A percentile compares a stretch with the other conserved stretches of the same genome.
phyloP scores from a whole-genome alignment of 2,797 vertebrate genomes.

The Neopelma chrysocephalum region DNA sequence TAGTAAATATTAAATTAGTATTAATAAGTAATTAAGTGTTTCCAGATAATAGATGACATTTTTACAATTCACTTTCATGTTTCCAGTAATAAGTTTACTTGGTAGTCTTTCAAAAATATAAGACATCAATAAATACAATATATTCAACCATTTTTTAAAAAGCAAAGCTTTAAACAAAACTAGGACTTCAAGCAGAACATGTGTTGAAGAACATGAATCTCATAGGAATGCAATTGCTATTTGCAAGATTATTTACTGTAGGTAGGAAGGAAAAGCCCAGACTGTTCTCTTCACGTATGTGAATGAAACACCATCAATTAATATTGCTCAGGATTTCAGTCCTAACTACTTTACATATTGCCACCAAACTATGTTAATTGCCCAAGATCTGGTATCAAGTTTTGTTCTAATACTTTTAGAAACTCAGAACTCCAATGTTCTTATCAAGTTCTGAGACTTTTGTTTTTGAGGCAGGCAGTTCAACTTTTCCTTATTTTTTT shows the following conservation, averaged over 20 bases:
- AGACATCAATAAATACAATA: background rate
- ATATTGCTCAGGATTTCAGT: background rate
- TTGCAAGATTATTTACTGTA: background rate
- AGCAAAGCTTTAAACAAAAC: background rate
- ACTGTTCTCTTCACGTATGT: background rate
- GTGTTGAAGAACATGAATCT: background rate
- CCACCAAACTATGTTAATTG: background rate
- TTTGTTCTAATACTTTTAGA: background rate
- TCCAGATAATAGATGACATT: background rate
- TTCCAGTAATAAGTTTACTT: background rate
- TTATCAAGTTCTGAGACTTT: background rate
- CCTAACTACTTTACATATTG: background rate
- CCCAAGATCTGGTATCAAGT: background rate
- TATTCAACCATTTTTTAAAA: background rate
- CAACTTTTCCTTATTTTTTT: background rate
- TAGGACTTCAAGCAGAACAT: background rate
- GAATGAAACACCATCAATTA: background rate
- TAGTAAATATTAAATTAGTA: background rate
- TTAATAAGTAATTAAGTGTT: background rate
- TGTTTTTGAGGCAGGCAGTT: background rate
- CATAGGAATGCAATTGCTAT: background rate
- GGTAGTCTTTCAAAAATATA: background rate
- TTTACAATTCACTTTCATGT: background rate
- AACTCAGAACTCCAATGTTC: background rate
- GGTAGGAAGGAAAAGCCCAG: background rate